Conservation (phyloP, 2,113 vertebrate species). For the Brachyhypopomus gauderio region DNA sequence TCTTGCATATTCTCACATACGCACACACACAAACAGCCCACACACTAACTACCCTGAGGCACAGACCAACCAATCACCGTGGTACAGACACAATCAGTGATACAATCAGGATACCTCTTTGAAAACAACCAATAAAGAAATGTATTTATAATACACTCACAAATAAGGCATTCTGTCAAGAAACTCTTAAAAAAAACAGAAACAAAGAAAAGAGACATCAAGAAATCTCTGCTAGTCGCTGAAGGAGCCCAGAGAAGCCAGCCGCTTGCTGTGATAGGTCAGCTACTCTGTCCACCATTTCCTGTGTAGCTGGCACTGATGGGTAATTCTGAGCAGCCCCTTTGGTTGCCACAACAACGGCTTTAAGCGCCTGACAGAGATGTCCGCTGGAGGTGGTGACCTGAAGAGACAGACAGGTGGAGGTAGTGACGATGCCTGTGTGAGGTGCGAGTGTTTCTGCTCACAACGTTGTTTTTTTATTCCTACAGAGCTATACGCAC, state of each 20-base stretch:
- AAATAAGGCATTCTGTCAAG: conserved; percentile 72
- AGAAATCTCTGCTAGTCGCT: conserved; percentile 76
- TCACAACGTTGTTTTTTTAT: conserved; percentile 2
- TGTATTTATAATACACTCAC: conserved; percentile 60
- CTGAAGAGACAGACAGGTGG: conserved; percentile 51
- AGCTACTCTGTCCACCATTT: conserved; percentile 83
- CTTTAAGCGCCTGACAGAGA: conserved; percentile 83
- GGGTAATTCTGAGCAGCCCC: conserved; percentile 87
- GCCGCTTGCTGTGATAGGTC: conserved; percentile 84
- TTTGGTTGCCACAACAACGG: conserved; percentile 86
- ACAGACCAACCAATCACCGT: conserved; percentile 43
- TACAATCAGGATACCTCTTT: conserved; percentile 38
- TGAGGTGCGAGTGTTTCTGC: not conserved
- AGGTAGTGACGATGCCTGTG: not conserved
- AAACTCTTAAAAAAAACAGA: conserved; percentile 38
- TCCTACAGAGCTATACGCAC: not conserved
- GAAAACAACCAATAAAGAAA: conserved; percentile 51
- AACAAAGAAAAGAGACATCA: conserved; percentile 62
- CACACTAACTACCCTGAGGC: conserved; percentile 43
- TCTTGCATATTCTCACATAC: conserved; percentile 49
- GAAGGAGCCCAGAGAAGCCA: conserved; percentile 83
- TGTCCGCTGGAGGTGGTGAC: conserved; percentile 80
- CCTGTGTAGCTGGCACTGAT: conserved; percentile 78
- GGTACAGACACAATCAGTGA: no score
- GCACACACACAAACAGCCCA: conserved; percentile 55